Evolutionary conservation across 1,140 invertebrate genomes (phyloP).

Genomic region (Diorhabda sublineata): DNA sequence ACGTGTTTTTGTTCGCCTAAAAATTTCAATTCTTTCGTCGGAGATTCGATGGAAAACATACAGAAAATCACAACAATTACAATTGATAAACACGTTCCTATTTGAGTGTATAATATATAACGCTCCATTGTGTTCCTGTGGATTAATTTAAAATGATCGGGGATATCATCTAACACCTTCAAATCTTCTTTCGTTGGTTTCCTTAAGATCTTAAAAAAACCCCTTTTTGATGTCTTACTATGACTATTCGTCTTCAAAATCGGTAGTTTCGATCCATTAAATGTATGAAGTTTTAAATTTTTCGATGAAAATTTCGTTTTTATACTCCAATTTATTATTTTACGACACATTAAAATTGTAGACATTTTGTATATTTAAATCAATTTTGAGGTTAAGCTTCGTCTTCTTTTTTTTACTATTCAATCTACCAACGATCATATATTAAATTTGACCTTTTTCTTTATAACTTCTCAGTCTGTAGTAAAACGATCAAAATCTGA

Average conservation of each 20-base stretch:
- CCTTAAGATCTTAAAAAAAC: constrained; percentile 24
- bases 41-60: constrained; percentile 6
- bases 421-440: too few relatives aligned
- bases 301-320: too few relatives aligned
- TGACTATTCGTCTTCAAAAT: too few relatives aligned
- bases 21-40: constrained; percentile 7
- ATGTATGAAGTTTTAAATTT: not conserved
- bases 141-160: constrained; percentile 35
- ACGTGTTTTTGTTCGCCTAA: not conserved
- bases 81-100: constrained; percentile 22
- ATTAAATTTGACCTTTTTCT: too few relatives aligned
- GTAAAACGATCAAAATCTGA: too few relatives aligned
- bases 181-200: constrained; percentile 26
- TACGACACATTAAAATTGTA: not conserved
- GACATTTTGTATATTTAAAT: not conserved
- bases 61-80: constrained; percentile 16
- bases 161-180: constrained; percentile 34
- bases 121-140: constrained; percentile 36
- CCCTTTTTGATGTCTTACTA: not conserved
- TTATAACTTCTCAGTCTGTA: too few relatives aligned
- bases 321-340: not conserved
- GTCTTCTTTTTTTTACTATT: too few relatives aligned
- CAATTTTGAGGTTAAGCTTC: too few relatives aligned
- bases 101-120: constrained; percentile 29
- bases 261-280: not conserved